Base-by-base conservation (phyloP, 2,113 vertebrate species). In the Colius striatus region DNA sequence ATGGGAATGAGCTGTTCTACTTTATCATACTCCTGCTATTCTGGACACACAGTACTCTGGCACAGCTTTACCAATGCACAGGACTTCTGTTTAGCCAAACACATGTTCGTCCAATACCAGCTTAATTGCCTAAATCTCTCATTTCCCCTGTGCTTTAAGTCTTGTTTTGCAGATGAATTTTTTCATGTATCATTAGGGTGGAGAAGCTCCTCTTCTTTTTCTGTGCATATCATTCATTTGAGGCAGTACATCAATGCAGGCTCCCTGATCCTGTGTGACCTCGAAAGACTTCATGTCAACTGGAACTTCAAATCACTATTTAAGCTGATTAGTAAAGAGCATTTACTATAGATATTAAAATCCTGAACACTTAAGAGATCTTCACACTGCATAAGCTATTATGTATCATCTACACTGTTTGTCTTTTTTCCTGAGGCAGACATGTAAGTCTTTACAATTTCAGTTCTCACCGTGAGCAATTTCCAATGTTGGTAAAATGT, bases 261-360 rank as follows among this genome's bases (percentile, higher is more conserved):
- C 18, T 60, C 7, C 27, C 18, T 51, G 41, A 27, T 82, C 55
- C 66, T 74, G 4, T 43, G 43, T 84, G 73, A 91, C 95, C 89
- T 92, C 66, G 43, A 51, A 71, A 43, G 51, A 48, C 57, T 63
- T 84, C 23, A 43, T 48, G 27, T 62, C 70, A 13, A 16, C 30
- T 63, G 32, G 57, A 87, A 60, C 57, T 87, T 70, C 32, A 61
- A 67, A 84, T 72, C 18, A 60, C 65, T 84, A 10, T 70, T 89
- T 89, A 92, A 87, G 66, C 61, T 53, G 70, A 84, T 91, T 82
- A 92, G 38, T 78, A 72, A 84, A 63, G 57, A 77, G 66, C 70
- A 75, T 91, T 96, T 89, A 82, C 62, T 94, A 36, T 50, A 89
- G 87, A 75, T 75, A 63, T 25, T 63, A 66, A 95, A 92, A 87